Conservation (phyloP, 35 echinoderm and acorn worm genomes). For the Lytechinus pictus region DNA sequence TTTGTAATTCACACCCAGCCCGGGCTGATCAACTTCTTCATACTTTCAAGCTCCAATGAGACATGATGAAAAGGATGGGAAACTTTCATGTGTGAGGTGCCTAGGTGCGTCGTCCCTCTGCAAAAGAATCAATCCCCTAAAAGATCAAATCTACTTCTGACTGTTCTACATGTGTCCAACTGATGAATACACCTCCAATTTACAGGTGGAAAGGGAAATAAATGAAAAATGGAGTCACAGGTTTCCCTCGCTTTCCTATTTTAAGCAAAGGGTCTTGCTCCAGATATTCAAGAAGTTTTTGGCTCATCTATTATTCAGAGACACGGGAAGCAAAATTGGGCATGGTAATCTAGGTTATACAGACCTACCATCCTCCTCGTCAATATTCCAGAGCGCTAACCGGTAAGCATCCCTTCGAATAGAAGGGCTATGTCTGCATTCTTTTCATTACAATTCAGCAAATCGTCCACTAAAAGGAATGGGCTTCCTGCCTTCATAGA, state of each 20-base stretch:
- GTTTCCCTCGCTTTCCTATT: not conserved
- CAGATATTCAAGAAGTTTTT: not conserved
- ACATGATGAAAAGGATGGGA: not conserved
- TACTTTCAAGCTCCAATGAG: not conserved
- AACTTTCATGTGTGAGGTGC: not conserved
- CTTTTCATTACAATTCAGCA: constrained; percentile 19
- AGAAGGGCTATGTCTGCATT: not conserved
- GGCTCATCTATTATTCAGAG: not conserved
- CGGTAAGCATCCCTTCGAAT: not conserved
- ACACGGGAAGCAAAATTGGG: not conserved
- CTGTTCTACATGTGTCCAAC: not conserved
- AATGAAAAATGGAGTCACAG: not conserved
- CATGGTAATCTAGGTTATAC: not conserved
- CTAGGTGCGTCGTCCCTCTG: not conserved
- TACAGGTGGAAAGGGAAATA: not conserved
- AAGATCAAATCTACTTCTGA: not conserved
- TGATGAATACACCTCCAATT: not conserved
- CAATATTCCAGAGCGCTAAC: not conserved
- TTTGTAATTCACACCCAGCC: not conserved
- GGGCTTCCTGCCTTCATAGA: not conserved
- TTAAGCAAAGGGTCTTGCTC: not conserved
- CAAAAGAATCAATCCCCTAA: not conserved
- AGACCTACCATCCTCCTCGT: not conserved
- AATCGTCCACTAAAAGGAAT: not conserved
- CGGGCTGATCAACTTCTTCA: not conserved